Evolutionary conservation across 2,888 invertebrate genomes (phyloP), one percentile per base, ranked within the genome.

Genomic region (Lordiphosa andalusiaca): DNA sequence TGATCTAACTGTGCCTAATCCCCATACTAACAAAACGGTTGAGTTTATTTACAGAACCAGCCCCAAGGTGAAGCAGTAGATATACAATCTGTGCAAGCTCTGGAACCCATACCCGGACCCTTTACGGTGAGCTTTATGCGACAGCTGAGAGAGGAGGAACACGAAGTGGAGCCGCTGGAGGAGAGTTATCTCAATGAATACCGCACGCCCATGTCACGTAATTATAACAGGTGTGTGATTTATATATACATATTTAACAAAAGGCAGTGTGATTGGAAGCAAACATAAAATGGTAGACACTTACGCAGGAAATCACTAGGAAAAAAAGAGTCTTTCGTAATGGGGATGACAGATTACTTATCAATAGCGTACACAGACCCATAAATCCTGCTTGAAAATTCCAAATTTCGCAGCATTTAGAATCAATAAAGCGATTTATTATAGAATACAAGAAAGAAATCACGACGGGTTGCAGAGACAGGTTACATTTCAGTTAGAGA

Each of bases 21-120:
- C 52, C 64, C 67, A 51, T 55, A 66, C 72, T 77, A 77, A 77
- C 77, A 60, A 82, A 53, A 40, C 23, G 59, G 58, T 71, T 84
- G 77, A 77, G 77, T 84, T 74, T 77, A 82, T 59, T 77, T 77
- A 12, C 82, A 77, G 77, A 59, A 33, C 16, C n/a, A 21, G 40
- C 49, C 63, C 38, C 37, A 19, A 35, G 42, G 44, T 21, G 19
- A 16, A 9, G 7, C 13, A 6, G 3, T 0, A 9, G 40, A 5
- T 7, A 25, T 6, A 9, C 16, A 13, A 10, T 2, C 39, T 10
- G 21, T 0, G 13, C n/a, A 9, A 21, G 13, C 6, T n/a, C 19
- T 12, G 1, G 2, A 36, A 30, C 16, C 16, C 16, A n/a, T n/a
- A n/a, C 9, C 25, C 7, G 25, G 25, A 9, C 58, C 59, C 4